Base-by-base conservation (phyloP, 2,113 vertebrate genomes). In the Toxotes jaculatrix region DNA sequence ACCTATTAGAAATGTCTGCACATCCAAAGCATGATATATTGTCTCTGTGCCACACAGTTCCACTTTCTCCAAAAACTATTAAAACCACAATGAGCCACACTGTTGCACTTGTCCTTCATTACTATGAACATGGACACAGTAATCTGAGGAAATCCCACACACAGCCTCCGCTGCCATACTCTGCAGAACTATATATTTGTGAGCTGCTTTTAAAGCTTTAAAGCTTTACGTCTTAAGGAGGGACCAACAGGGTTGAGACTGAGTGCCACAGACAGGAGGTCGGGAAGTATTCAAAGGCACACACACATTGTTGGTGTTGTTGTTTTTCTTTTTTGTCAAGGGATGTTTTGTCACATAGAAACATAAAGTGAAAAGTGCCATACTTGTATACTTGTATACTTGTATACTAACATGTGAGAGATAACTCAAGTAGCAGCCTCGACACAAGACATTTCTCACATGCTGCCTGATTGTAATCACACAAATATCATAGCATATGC, bases 401-500 rank as follows among this genome's bases (percentile, higher is more conserved):
- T 40, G 6, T 40, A 6, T 40, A 63, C 23, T 8, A 64, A 59
- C 32, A 64, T 59, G n/a, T n/a, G 47, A 59, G 47, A 34, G 12
- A 62, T 21, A 47, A 45, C 7, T 42, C 53, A 57, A 66, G 43
- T 61, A 16, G 14, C 69, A 53, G 19, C 47, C 27, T 19, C 49
- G 19, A 19, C 45, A 19, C 16, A 51, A 56, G 38, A 42, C 64
- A 55, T 47, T 57, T 68, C 73, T 77, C 64, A 67, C 40, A 51
- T 21, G 51, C 57, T 40, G 40, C 42, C 57, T 56, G 80, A 69
- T 63, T 80, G 14, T 32, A 34, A 73, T 84, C n/a, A 36, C 59
- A 62, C 72, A 79, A 71, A 82, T 57, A 53, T 67, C 63, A 63
- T 0, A 17, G 73, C 71, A 78, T 61, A 65, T 83, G 74, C 32